Evolutionary conservation across 2,797 vertebrate species (phyloP).

Genomic region (Austrolebias charrua): DNA sequence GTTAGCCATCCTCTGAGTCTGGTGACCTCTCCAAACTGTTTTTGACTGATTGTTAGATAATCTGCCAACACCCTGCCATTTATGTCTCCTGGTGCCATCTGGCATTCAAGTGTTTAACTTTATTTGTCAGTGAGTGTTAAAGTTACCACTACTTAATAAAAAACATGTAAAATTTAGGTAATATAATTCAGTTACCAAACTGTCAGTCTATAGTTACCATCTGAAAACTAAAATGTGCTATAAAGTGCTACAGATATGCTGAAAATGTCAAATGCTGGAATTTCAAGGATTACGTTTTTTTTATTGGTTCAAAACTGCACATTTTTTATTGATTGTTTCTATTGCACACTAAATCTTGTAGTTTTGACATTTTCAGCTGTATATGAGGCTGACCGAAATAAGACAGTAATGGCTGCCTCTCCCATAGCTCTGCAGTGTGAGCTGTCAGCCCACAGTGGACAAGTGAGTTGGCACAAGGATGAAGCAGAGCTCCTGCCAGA

Average conservation of each 20-base stretch:
- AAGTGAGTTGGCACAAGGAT: conserved; percentile 84
- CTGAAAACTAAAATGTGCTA: not conserved
- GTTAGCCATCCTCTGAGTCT: too few species aligned
- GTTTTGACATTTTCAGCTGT: conserved; percentile 73
- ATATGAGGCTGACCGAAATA: conserved; percentile 71
- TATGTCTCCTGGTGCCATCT: too few species aligned
- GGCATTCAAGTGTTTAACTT: too few species aligned
- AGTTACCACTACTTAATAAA: not conserved
- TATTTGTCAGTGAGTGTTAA: too few species aligned
- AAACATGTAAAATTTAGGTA: too few species aligned
- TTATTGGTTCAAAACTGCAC: conserved; percentile 25
- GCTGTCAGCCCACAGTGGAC: conserved; percentile 75
- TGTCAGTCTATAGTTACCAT: not conserved
- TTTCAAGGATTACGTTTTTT: conserved; percentile 29
- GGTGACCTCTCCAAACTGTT: too few species aligned
- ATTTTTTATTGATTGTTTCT: conserved; percentile 46
- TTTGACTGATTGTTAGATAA: too few species aligned
- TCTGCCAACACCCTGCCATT: too few species aligned
- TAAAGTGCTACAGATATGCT: not conserved
- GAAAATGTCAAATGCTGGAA: not conserved
- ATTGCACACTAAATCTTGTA: conserved; percentile 71
- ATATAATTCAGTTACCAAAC: not conserved
- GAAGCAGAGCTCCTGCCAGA: conserved; percentile 71
- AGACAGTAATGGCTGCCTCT: conserved; percentile 70
- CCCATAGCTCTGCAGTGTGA: conserved; percentile 81